Base-by-base conservation (phyloP, 2,797 vertebrate species). In the Anguilla marmorata region DNA sequence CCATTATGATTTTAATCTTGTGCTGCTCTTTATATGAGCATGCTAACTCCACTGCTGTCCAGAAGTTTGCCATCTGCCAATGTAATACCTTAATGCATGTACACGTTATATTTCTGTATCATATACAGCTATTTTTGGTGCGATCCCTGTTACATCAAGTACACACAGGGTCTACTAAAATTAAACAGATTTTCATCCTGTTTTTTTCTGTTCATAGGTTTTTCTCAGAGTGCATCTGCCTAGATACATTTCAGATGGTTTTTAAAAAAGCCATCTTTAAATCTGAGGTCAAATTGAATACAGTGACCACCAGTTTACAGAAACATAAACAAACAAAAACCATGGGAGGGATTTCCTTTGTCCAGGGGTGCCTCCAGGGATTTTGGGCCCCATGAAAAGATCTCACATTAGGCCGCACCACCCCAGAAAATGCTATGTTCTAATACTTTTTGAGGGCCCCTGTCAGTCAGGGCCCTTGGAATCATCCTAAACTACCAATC, bases 41-140 rank as follows among this genome's bases (percentile, higher is more conserved):
- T 41, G 37, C 16, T 21, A 80, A 45, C 41, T 21, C 76, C 33
- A 41, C 76, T 3, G 33, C 37, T 80, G 76, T 80, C 16, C 33
- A 87, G 24, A 60, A 21, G 2, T 60, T 83, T 87, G 76, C 33
- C 54, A 79, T 58, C 54, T 63, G 33, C 5, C 52, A 58, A 58
- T 54, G 52, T 63, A 87, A 48, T 84, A 48, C 50, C 80, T 9
- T 84, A 45, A n/a, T 0, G 54, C n/a, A 41, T 21, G 45, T 80
- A 45, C 37, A 80, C 76, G 45, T 45, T 7, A 80, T 48, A 45
- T 45, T 41, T 21, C 76, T 80, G 37, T 24, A 48, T 45, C 41
- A 45, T 45, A 7, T 80, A 80, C 76, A 80, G 76, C 41, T 80
- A 80, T 80, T 21, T 14, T 48, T 48, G 76, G 76, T 80, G 76